phyloP scores from a whole-genome alignment of 1,140 invertebrate species.

The Oreohelix idahoensis region DNA sequence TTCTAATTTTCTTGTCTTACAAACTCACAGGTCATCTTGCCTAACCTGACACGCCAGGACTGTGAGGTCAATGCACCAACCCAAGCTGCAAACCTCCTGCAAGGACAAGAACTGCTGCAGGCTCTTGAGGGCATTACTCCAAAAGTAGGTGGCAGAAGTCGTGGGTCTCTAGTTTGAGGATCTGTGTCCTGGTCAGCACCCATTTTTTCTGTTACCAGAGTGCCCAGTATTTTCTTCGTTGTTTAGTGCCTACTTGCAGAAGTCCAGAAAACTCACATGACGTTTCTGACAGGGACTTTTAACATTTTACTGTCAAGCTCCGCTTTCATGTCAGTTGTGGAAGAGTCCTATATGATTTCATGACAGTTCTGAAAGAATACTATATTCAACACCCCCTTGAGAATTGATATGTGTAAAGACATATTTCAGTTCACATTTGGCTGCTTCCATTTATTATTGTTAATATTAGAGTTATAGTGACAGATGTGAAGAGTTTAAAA shows the following conservation, averaged over 20 bases:
- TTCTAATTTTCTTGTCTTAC: not conserved
- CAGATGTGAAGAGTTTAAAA: too few species aligned
- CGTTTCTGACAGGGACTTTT: too few species aligned
- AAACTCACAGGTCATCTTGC: conserved; percentile 25
- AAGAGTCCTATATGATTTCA: too few species aligned
- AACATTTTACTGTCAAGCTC: too few species aligned
- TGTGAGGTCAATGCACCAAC: conserved; percentile 56
- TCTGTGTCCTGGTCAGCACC: not conserved
- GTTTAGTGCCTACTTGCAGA: not conserved
- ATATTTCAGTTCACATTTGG: too few species aligned
- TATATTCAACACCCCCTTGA: too few species aligned
- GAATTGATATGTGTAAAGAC: too few species aligned
- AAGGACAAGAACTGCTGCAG: conserved; percentile 47
- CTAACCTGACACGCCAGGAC: conserved; percentile 49
- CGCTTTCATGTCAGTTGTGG: too few species aligned
- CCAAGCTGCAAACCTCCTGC: conserved; percentile 37
- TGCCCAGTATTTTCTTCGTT: not conserved
- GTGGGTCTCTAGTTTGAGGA: not conserved
- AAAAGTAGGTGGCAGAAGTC: not conserved
- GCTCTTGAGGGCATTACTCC: conserved; percentile 28
- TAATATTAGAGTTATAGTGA: too few species aligned
- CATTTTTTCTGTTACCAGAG: not conserved
- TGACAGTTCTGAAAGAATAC: too few species aligned
- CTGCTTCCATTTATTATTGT: too few species aligned
- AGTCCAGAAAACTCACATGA: not conserved